phyloP scores from a whole-genome alignment of 1,140 invertebrate species.

The Brachionus koreanus region DNA sequence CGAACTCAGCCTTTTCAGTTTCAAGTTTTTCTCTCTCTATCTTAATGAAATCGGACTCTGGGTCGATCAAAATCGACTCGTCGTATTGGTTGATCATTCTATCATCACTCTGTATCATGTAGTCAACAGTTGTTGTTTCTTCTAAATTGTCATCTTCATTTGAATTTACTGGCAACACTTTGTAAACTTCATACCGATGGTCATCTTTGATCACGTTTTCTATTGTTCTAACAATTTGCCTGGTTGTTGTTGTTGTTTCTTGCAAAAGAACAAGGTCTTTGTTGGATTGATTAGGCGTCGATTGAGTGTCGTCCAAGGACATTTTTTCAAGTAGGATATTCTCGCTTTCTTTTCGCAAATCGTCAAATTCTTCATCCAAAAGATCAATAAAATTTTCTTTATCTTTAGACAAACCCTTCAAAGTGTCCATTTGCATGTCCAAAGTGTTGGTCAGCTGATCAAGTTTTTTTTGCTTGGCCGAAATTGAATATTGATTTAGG shows the following conservation, averaged over 20 bases:
- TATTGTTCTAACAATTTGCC: background rate
- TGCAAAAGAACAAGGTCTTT: background rate
- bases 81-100: background rate
- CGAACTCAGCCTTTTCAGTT: background rate
- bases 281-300: background rate
- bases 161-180: background rate
- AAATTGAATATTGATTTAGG: background rate
- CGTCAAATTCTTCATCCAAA: background rate
- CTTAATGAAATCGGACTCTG: background rate
- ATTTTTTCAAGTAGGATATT: constrained; percentile 29
- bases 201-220: constrained; percentile 22
- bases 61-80: background rate
- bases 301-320: constrained; percentile 26
- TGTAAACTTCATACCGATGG: background rate
- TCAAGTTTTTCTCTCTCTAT: background rate
- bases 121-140: constrained; percentile 37
- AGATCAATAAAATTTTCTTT: background rate
- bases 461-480: constrained; percentile 9
- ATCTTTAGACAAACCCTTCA: background rate
- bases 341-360: constrained; percentile 21
- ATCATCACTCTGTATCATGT: background rate
- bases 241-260: background rate
- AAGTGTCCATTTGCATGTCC: background rate
- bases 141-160: background rate
- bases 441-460: constrained; percentile 18